Conservation (phyloP, 2,888 invertebrate genomes). For the Oithona nana region DNA sequence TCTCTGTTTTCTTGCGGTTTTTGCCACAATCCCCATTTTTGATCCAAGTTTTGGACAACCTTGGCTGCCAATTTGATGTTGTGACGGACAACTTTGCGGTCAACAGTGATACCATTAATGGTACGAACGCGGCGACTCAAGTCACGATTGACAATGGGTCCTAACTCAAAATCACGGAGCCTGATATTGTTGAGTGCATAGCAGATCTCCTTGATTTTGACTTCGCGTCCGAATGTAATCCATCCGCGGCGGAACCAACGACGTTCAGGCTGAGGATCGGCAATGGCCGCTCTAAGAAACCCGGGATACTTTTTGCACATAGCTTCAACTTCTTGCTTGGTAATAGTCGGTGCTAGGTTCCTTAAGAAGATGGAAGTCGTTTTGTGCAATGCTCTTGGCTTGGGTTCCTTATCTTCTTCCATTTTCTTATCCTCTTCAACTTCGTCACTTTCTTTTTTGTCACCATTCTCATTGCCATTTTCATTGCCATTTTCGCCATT, state of each 20-base stretch:
- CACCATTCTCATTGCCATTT: conserved; percentile 19
- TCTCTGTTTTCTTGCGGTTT: conserved; percentile 26
- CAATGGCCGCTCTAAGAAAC: conserved; percentile 81
- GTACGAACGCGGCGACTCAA: conserved; percentile 78
- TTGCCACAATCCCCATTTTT: conserved; percentile 58
- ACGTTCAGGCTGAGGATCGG: conserved; percentile 88
- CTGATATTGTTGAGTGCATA: conserved; percentile 94
- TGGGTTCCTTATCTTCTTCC: background rate
- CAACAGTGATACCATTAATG: conserved; percentile 71
- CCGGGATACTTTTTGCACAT: conserved; percentile 45
- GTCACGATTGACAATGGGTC: conserved; percentile 91
- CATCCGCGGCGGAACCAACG: conserved; percentile 92
- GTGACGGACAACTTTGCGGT: conserved; percentile 66
- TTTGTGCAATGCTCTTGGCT: conserved; percentile 51
- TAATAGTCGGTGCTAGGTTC: conserved; percentile 85
- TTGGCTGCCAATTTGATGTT: conserved; percentile 83
- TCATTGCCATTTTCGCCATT: conserved; percentile 21
- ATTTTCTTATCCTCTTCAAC: conserved; percentile 21
- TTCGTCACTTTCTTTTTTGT: conserved; percentile 19
- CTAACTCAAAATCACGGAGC: conserved; percentile 69
- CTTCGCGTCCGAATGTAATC: conserved; percentile 90
- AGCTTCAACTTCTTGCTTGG: conserved; percentile 87
- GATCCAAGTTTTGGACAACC: conserved; percentile 67
- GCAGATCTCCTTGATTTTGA: conserved; percentile 97
- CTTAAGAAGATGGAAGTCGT: conserved; percentile 92